These are phyloP conservation scores for Portevinia maculata DNA, from an alignment of 2,888 invertebrate species.

Conservation along the genomic window DNA sequence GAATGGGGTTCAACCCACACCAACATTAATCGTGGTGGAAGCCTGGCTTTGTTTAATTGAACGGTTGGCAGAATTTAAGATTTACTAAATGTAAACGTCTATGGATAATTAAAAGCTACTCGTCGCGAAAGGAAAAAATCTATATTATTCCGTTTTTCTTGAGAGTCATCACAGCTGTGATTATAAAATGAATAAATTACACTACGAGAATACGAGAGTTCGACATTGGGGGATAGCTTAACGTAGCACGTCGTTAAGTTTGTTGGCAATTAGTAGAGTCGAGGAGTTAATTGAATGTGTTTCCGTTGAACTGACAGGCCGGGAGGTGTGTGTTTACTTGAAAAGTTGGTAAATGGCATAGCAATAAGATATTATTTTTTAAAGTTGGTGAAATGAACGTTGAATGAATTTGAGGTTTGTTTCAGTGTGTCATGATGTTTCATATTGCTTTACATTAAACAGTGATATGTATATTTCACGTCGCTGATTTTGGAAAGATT, in stretches of 20 bases:
- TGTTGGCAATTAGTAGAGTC: slow-evolving; percentile 49
- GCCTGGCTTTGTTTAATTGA: slow-evolving; percentile 38
- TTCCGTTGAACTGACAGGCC: not conserved
- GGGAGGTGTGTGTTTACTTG: slow-evolving; percentile 4
- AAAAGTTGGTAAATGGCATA: too few species aligned
- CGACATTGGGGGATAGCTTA: slow-evolving; percentile 49
- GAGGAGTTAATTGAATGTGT: slow-evolving; percentile 34
- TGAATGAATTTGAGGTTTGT: too few species aligned
- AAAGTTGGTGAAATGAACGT: too few species aligned
- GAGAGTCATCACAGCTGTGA: slow-evolving; percentile 23
- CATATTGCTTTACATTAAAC: too few species aligned
- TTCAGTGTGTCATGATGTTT: too few species aligned
- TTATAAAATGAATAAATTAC: slow-evolving; percentile 57
- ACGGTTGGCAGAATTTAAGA: slow-evolving; percentile 39
- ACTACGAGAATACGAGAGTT: not conserved
- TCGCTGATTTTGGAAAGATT: too few species aligned
- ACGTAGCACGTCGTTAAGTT: slow-evolving; percentile 34
- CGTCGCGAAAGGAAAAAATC: slow-evolving; percentile 32
- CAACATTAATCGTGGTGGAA: too few species aligned
- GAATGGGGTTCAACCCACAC: slow-evolving; percentile 3
- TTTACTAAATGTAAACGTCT: slow-evolving; percentile 10
- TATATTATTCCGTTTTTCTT: slow-evolving; percentile 21
- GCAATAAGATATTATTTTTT: not conserved
- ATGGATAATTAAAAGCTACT: slow-evolving; percentile 59
- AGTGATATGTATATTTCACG: too few species aligned